These are phyloP conservation scores for Oryzias dopingdopingensis DNA, from an alignment of 2,797 vertebrate genomes.

Conservation along the genomic window DNA sequence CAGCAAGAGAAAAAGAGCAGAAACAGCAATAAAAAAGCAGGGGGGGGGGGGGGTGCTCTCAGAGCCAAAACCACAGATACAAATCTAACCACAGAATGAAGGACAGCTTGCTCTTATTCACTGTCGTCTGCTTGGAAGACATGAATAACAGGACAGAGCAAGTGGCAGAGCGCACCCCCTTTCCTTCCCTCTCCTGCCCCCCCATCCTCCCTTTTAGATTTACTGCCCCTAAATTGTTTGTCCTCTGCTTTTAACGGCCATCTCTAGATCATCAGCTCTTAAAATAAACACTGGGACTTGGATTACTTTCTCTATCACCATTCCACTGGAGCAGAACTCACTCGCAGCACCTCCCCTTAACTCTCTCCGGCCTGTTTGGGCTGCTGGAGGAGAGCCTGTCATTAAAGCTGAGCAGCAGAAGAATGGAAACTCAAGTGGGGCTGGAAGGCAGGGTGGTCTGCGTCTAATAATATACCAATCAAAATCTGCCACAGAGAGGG, in stretches of 20 bases:
- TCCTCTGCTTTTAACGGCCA: slow-evolving; percentile 66
- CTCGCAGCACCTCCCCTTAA: slow-evolving; percentile 25
- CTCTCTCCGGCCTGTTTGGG: slow-evolving; percentile 43
- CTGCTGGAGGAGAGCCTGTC: slow-evolving; percentile 43
- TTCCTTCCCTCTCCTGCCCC: slow-evolving; percentile 10
- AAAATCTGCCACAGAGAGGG: slow-evolving; percentile 55
- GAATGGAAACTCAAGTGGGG: slow-evolving; percentile 65
- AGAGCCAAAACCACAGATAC: slow-evolving; percentile 76
- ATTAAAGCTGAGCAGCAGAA: slow-evolving; percentile 51
- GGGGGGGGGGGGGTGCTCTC: slow-evolving; percentile 32
- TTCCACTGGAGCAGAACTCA: slow-evolving; percentile 34
- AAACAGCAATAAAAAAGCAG: slow-evolving; percentile 56
- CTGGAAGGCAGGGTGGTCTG: slow-evolving; percentile 62
- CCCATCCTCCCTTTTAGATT: slow-evolving; percentile 54
- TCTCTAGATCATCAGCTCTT: slow-evolving; percentile 71
- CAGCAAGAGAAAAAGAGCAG: slow-evolving; percentile 61
- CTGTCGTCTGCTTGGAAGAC: slow-evolving; percentile 15
- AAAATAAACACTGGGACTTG: slow-evolving; percentile 67
- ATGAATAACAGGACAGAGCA: slow-evolving; percentile 28
- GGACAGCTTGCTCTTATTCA: slow-evolving; percentile 56
- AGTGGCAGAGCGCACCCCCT: slow-evolving; percentile 23
- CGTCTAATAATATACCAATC: slow-evolving; percentile 67
- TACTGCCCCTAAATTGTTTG: slow-evolving; percentile 67
- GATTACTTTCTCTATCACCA: slow-evolving; percentile 57
- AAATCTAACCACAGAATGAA: slow-evolving; percentile 74